Conservation (phyloP, 2,888 invertebrate species). For the Tachina grossa region DNA sequence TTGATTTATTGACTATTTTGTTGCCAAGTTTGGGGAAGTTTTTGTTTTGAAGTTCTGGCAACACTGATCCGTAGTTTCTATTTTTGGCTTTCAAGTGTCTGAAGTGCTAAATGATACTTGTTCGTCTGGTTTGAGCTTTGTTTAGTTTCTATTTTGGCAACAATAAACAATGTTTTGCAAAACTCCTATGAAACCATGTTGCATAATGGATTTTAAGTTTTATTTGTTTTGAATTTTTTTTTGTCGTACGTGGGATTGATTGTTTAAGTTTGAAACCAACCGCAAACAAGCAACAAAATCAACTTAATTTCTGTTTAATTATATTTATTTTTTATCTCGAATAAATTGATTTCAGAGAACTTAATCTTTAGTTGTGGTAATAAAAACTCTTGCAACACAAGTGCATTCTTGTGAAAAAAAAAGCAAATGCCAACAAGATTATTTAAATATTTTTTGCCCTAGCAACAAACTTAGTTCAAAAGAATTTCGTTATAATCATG, state of each 20-base stretch:
- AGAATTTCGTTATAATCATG: slow-evolving; percentile 10
- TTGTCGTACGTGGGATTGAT: slow-evolving; percentile 35
- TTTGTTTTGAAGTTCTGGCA: background rate
- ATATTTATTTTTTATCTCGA: slow-evolving; percentile 29
- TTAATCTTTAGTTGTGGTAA: background rate
- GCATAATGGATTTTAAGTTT: slow-evolving; percentile 57
- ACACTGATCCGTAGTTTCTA: background rate
- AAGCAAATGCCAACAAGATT: background rate
- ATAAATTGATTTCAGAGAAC: slow-evolving; percentile 41
- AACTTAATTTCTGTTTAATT: slow-evolving; percentile 42
- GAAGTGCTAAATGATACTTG: slow-evolving; percentile 32
- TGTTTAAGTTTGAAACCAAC: slow-evolving; percentile 25
- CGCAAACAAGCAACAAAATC: slow-evolving; percentile 6
- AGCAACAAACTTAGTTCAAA: background rate
- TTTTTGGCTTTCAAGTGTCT: slow-evolving; percentile 14
- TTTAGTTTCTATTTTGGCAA: slow-evolving; percentile 47
- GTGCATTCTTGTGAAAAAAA: background rate
- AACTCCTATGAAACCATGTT: slow-evolving; percentile 39
- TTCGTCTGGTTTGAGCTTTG: slow-evolving; percentile 21
- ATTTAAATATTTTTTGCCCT: background rate
- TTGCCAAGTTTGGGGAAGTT: background rate
- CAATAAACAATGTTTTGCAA: slow-evolving; percentile 39
- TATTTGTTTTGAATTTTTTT: slow-evolving; percentile 44
- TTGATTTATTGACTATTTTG: too few relatives aligned
- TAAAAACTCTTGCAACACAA: background rate